Percentiles rank a stretch among this genome's conserved stretches.
Conservation (phyloP, 2,888 invertebrate genomes). For the Amblyjoppa proteus region DNA sequence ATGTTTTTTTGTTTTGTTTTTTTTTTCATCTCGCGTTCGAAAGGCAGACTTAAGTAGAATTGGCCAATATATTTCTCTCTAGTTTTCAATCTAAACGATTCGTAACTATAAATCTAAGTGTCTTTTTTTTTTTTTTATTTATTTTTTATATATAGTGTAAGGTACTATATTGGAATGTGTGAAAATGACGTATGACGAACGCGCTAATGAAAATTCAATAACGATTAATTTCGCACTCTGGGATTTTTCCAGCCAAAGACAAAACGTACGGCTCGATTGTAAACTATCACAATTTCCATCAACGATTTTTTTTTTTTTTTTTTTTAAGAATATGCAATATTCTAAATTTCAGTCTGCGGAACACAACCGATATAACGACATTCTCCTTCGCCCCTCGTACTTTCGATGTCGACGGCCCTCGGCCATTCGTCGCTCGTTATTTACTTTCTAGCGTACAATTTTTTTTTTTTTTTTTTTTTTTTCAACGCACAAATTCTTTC, state of each 20-base stretch:
- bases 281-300: constrained; percentile 45
- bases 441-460: constrained; percentile 4
- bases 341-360: constrained; percentile 55
- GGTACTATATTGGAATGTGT: constrained; percentile 30
- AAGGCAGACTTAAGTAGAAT: constrained; percentile 58
- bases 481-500: constrained; percentile 35
- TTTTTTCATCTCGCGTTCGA: constrained; percentile 37
- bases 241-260: constrained; percentile 12
- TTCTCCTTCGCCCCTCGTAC: constrained; percentile 13
- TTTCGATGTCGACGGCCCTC: constrained; percentile 5
- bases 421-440: constrained; percentile 5
- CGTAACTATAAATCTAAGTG: constrained; percentile 31
- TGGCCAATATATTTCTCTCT: constrained; percentile 52
- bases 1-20: constrained; percentile 2
- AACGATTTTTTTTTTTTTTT: constrained; percentile 16
- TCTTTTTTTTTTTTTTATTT: neutral
- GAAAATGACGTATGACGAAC: constrained; percentile 16
- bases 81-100: constrained; percentile 43
- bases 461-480: neutral
- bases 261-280: neutral
- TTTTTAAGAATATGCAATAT: constrained; percentile 40
- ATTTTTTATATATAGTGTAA: neutral
- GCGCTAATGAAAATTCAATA: constrained; percentile 22
- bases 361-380: constrained; percentile 31
- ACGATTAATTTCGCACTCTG: constrained; percentile 30